Base-by-base conservation (phyloP, 1,140 invertebrate genomes). In the Cydia splendana region DNA sequence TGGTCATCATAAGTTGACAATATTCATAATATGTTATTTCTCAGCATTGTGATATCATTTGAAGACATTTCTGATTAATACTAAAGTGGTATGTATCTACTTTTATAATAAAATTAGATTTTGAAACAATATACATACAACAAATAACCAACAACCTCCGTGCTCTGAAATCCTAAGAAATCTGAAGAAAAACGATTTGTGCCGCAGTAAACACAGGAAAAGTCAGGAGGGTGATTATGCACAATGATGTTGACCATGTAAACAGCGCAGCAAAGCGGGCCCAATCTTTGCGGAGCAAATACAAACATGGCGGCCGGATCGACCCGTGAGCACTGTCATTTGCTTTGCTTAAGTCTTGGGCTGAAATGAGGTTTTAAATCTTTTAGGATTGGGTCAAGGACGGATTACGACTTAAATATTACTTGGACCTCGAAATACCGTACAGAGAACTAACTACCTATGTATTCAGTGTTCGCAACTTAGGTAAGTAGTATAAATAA, bases 161-260 rank as follows among this genome's bases (percentile, higher is more conserved):
- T 57, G 15, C 57, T 20, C 6, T 18, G 30, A 62, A 62, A 62
- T 62, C 4, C 20, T 10, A 10, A 62, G 18, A n/a, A 34, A 71
- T 71, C 38, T 38, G 28, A 45, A 53, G 42, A 74, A 74, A 74
- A 74, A 28, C 73, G 48, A 53, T 74, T 74, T 74, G 28, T 42
- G 30, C 73, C 42, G 73, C 12, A 80, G 77, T 78, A 81, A 80
- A 83, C 78, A 81, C 77, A 71, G 74, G 71, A 80, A 82, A 84
- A 83, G 81, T 81, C 85, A 85, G 80, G 84, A 86, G 85, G 84
- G 79, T 81, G 85, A 90, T 87, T 90, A 88, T 86, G 85, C 81
- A 75, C 82, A 86, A 85, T 84, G 83, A 82, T 87, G 85, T 87
- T 86, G 80, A 77, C 82, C 76, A 57, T 82, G 85, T 78, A 84